phyloP scores from a whole-genome alignment of 2,888 invertebrate species.

The Drosophila sordidula region DNA sequence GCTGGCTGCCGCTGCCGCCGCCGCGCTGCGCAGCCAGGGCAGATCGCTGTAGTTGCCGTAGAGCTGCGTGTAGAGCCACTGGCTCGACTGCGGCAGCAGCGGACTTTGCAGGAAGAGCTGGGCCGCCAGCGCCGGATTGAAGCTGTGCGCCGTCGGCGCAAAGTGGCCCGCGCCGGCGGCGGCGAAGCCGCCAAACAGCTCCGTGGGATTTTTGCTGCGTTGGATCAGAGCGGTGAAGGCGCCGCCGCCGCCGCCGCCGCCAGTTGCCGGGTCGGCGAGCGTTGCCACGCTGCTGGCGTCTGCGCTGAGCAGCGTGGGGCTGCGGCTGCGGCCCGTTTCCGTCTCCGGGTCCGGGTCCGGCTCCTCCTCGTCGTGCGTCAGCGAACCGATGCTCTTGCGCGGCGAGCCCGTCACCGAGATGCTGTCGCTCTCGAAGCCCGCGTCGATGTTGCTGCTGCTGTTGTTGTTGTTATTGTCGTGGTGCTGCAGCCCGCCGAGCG shows the following conservation, averaged over 20 bases:
- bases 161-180: slow-evolving; percentile 85
- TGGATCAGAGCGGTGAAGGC: slow-evolving; percentile 85
- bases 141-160: slow-evolving; percentile 84
- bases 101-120: slow-evolving; percentile 91
- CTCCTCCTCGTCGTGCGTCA: slow-evolving; percentile 83
- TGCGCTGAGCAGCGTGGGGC: slow-evolving; percentile 48
- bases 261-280: slow-evolving; percentile 51
- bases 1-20: slow-evolving; percentile 77
- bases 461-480: slow-evolving; percentile 83
- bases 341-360: slow-evolving; percentile 31
- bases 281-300: slow-evolving; percentile 53
- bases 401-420: slow-evolving; percentile 86
- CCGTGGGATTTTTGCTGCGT: slow-evolving; percentile 84
- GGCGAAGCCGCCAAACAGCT: slow-evolving; percentile 85
- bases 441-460: slow-evolving; percentile 84
- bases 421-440: slow-evolving; percentile 85
- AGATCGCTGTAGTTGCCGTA: slow-evolving; percentile 90
- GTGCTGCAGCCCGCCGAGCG: slow-evolving; percentile 66
- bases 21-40: slow-evolving; percentile 87
- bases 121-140: slow-evolving; percentile 88
- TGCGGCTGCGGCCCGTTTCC: slow-evolving; percentile 55
- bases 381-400: slow-evolving; percentile 85
- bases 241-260: slow-evolving; percentile 72
- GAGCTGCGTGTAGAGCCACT: slow-evolving; percentile 92
- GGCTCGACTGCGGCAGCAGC: slow-evolving; percentile 90